These are phyloP conservation scores for Asteroscopus sphinx DNA, from an alignment of 2,888 invertebrate species.

Conservation along the genomic window DNA sequence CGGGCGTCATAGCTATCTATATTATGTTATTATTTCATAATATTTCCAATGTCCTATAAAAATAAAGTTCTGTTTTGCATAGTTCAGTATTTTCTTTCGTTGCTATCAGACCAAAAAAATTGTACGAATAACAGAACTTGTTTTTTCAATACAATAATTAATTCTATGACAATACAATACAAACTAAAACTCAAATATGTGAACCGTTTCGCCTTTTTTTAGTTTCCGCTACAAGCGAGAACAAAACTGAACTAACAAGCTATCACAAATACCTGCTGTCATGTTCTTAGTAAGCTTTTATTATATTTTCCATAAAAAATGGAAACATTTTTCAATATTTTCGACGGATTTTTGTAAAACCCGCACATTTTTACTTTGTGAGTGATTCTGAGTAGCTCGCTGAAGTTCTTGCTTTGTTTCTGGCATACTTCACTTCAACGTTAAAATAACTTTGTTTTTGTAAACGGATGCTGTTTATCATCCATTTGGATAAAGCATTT, in stretches of 20 bases:
- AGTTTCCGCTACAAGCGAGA: conserved; percentile 4
- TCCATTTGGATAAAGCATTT: not conserved
- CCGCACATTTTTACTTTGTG: conserved; percentile 40
- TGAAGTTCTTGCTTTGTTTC: conserved; percentile 31
- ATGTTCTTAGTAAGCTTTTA: conserved; percentile 11
- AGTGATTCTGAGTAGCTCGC: conserved; percentile 13
- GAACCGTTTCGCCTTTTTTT: not conserved
- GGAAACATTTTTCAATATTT: conserved; percentile 16
- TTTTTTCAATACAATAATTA: too few relatives aligned
- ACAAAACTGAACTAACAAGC: conserved; percentile 14
- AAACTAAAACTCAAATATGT: not conserved
- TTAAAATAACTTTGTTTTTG: conserved; percentile 8
- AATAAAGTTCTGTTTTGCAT: too few relatives aligned
- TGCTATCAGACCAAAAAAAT: too few relatives aligned
- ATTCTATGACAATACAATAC: too few relatives aligned
- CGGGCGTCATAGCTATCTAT: too few relatives aligned
- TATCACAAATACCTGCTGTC: conserved; percentile 17
- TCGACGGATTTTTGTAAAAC: conserved; percentile 10
- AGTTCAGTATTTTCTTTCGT: too few relatives aligned
- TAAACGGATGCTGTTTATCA: not conserved
- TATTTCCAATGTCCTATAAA: too few relatives aligned
- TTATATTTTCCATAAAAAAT: conserved; percentile 20
- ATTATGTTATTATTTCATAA: too few relatives aligned
- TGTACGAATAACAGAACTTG: too few relatives aligned
- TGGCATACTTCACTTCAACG: conserved; percentile 16